Percentiles rank a stretch among this genome's conserved stretches.
Conservation (phyloP, 2,888 invertebrate species). For the Ophion obscuratus region DNA sequence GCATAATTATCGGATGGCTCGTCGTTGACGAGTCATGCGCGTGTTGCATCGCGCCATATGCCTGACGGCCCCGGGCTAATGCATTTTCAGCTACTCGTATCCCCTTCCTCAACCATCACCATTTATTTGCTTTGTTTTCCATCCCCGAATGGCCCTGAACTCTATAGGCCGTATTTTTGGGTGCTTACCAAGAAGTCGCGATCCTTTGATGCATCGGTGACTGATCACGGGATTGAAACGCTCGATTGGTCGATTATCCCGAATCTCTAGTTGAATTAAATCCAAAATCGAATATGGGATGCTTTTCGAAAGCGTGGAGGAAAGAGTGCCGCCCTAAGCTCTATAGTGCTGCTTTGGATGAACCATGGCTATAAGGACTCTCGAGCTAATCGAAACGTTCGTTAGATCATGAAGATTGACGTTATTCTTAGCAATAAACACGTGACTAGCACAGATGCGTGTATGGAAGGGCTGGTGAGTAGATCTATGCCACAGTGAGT, state of each 20-base stretch:
- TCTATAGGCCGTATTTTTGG: conserved; percentile 1
- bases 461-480: too few relatives aligned
- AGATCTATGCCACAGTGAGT: too few relatives aligned
- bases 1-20: conserved; percentile 82
- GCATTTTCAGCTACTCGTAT: conserved; percentile 78
- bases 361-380: too few relatives aligned
- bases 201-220: not conserved
- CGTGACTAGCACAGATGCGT: too few relatives aligned
- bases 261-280: not conserved
- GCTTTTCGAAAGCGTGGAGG: not conserved
- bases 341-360: too few relatives aligned
- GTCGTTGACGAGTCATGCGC: conserved; percentile 82
- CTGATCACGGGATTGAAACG: not conserved
- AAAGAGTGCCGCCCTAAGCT: too few relatives aligned
- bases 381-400: too few relatives aligned
- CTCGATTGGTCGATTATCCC: not conserved
- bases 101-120: conserved; percentile 18
- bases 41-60: conserved; percentile 79
- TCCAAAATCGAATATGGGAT: not conserved
- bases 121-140: conserved; percentile 50
- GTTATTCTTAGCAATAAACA: too few relatives aligned
- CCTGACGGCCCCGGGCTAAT: conserved; percentile 76
- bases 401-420: too few relatives aligned
- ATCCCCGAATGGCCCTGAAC: conserved; percentile 4
- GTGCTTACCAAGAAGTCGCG: not conserved